Percentiles rank a stretch among this genome's conserved stretches.
These are phyloP conservation scores for Coregonus ussuriensis DNA, from an alignment of 2,797 vertebrate species.

Conservation along the genomic window DNA sequence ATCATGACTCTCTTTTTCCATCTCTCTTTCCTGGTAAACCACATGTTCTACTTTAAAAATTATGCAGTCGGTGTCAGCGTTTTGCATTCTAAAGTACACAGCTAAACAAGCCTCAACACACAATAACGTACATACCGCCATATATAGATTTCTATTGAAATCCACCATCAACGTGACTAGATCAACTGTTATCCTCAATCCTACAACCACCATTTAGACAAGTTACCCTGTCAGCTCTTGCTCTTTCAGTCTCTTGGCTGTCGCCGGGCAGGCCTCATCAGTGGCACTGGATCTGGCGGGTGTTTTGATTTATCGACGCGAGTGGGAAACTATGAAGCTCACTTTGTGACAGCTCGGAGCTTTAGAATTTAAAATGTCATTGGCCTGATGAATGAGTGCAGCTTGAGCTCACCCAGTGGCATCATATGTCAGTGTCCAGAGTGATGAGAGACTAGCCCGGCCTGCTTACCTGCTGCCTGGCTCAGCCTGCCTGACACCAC, in stretches of 20 bases:
- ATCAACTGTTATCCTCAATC: slow-evolving; percentile 18
- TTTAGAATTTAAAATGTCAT: slow-evolving; percentile 76
- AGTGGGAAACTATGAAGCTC: slow-evolving; percentile 72
- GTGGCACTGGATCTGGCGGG: slow-evolving; percentile 32
- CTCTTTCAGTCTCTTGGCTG: slow-evolving; percentile 6
- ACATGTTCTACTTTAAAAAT: not conserved
- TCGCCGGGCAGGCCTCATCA: slow-evolving; percentile 9
- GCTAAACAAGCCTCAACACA: not conserved
- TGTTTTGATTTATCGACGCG: slow-evolving; percentile 70
- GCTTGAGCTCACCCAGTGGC: slow-evolving; percentile 57
- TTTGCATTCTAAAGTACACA: not conserved
- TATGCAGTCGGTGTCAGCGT: not conserved
- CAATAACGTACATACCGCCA: not conserved
- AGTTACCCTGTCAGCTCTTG: not conserved
- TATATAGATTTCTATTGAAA: not conserved
- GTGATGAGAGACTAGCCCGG: slow-evolving; percentile 58
- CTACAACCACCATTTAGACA: slow-evolving; percentile 33
- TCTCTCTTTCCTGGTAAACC: too few relatives aligned
- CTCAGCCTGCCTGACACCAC: slow-evolving; percentile 39
- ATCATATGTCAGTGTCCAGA: slow-evolving; percentile 74
- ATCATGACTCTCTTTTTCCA: too few relatives aligned
- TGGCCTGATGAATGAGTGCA: slow-evolving; percentile 73
- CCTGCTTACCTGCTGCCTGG: slow-evolving; percentile 10
- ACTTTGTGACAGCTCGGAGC: slow-evolving; percentile 73
- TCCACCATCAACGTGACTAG: not conserved